A percentile compares a stretch with the other conserved stretches of the same genome.
These are phyloP conservation scores for Pinna nobilis DNA, from an alignment of 1,140 invertebrate genomes.

Conservation along the genomic window DNA sequence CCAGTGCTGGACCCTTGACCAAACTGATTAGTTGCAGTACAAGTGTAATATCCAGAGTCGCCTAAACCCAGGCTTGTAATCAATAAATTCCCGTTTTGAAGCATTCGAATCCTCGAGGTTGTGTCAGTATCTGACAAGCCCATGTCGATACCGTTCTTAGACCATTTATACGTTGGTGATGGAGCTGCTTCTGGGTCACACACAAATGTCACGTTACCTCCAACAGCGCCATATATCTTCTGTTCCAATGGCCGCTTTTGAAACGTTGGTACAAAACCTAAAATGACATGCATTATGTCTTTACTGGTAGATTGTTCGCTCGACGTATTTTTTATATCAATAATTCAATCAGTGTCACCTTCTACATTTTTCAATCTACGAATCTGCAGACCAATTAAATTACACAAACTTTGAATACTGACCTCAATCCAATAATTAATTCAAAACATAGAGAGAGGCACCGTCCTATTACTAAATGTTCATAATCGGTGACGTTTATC, in stretches of 20 bases:
- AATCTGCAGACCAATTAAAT: too few relatives aligned
- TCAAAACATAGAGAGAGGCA: too few relatives aligned
- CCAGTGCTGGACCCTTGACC: conserved; percentile 48
- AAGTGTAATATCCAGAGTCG: conserved; percentile 55
- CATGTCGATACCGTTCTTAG: conserved; percentile 90
- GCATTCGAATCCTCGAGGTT: conserved; percentile 44
- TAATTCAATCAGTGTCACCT: not conserved
- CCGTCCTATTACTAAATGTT: too few relatives aligned
- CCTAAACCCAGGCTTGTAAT: conserved; percentile 37
- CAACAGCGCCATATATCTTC: conserved; percentile 91
- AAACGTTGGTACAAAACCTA: conserved; percentile 91
- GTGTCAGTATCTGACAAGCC: conserved; percentile 69
- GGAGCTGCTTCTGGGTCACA: conserved; percentile 97
- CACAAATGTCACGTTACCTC: conserved; percentile 91
- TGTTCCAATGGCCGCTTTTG: conserved; percentile 90
- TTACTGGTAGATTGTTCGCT: not conserved
- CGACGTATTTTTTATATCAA: too few relatives aligned
- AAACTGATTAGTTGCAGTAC: conserved; percentile 47
- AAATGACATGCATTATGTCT: not conserved
- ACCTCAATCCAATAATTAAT: too few relatives aligned
- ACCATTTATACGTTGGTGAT: conserved; percentile 85
- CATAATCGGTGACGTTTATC: too few relatives aligned
- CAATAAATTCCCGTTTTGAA: conserved; percentile 57
- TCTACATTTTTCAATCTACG: not conserved
- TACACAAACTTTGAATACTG: too few relatives aligned